A percentile compares a stretch with the other conserved stretches of the same genome.
Conservation (phyloP, 1,140 invertebrate genomes). For the Drosophila suzukii region DNA sequence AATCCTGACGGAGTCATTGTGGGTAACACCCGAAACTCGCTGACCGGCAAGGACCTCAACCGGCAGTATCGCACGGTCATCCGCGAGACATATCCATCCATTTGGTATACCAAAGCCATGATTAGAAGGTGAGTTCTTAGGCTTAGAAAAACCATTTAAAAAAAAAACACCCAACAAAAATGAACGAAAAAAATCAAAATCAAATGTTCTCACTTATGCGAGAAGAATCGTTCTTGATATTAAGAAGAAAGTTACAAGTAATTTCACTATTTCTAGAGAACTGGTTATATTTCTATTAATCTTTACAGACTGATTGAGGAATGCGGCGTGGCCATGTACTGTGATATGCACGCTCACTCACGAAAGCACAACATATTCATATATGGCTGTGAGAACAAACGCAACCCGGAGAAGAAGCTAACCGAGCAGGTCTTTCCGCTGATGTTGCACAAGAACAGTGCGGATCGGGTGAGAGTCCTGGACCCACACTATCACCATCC, state of each 20-base stretch:
- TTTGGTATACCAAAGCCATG: conserved; percentile 97
- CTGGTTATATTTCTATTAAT: too few relatives aligned
- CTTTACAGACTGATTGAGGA: conserved; percentile 91
- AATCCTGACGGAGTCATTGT: conserved; percentile 98
- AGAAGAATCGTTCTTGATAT: too few relatives aligned
- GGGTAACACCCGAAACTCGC: conserved; percentile 95
- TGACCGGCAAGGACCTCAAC: conserved; percentile 95
- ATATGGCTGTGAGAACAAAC: conserved; percentile 96
- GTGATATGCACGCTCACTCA: conserved; percentile 98
- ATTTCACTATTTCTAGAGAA: too few relatives aligned
- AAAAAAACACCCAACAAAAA: too few relatives aligned
- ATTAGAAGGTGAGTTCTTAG: conserved; percentile 88
- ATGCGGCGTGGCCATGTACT: conserved; percentile 96
- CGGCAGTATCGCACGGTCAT: conserved; percentile 95
- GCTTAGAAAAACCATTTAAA: too few relatives aligned
- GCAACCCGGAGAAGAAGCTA: conserved; percentile 90
- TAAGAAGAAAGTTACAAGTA: too few relatives aligned
- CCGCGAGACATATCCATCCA: conserved; percentile 95
- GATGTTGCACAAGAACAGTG: conserved; percentile 96
- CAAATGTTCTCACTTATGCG: too few relatives aligned
- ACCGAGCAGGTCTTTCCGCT: conserved; percentile 96
- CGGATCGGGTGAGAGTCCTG: conserved; percentile 90
- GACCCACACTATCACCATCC: too few relatives aligned
- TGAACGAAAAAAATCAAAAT: too few relatives aligned
- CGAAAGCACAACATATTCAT: conserved; percentile 97